Conservation (phyloP, 1,140 invertebrate genomes). For the Himalopsyche phryganea region DNA sequence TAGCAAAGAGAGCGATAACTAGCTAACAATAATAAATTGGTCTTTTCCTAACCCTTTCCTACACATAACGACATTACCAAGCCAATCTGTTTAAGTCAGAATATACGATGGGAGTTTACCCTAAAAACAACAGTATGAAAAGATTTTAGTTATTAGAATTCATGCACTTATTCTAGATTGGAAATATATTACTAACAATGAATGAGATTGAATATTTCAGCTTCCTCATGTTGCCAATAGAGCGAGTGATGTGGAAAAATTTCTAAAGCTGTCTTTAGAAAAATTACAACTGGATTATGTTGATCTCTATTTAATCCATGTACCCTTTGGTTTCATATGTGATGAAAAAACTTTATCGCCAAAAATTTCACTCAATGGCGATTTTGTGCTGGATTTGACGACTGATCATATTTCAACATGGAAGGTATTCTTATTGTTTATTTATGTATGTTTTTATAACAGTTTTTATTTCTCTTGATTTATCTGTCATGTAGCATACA, state of each 20-base stretch:
- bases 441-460: background rate
- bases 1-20: too few relatives aligned
- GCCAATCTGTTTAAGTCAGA: background rate
- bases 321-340: slow-evolving; percentile 67
- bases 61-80: background rate
- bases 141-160: background rate
- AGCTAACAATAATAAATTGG: too few relatives aligned
- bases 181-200: background rate
- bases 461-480: background rate
- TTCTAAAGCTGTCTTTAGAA: slow-evolving; percentile 68
- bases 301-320: slow-evolving; percentile 82
- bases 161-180: too few relatives aligned
- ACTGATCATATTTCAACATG: slow-evolving; percentile 70
- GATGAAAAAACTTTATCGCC: slow-evolving; percentile 35
- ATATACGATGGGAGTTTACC: background rate
- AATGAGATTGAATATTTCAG: slow-evolving; percentile 39
- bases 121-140: background rate
- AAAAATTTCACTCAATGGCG: slow-evolving; percentile 54
- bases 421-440: slow-evolving; percentile 65
- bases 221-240: slow-evolving; percentile 62
- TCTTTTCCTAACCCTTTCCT: background rate
- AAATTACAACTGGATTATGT: slow-evolving; percentile 74
- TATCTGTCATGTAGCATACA: too few relatives aligned
- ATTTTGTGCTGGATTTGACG: slow-evolving; percentile 59
- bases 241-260: slow-evolving; percentile 67